Evolutionary conservation across 2,888 invertebrate genomes (phyloP).

Genomic region (Opisthograptis luteolata): DNA sequence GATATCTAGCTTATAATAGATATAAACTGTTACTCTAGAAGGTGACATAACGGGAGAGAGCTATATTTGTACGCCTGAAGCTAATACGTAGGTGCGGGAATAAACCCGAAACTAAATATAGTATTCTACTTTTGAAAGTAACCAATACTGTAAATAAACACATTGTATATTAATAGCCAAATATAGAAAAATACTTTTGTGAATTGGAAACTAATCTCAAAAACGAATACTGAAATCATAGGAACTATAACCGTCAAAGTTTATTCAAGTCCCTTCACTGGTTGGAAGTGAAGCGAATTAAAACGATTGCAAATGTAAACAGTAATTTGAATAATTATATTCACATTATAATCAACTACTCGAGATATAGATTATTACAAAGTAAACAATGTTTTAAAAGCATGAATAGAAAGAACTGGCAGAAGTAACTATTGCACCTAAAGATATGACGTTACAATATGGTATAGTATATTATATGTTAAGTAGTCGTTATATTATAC

Average conservation of each 20-base stretch:
- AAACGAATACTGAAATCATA: constrained; percentile 38
- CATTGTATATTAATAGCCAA: neutral
- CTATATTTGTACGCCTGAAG: constrained; percentile 66
- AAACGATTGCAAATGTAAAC: neutral
- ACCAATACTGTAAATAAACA: neutral
- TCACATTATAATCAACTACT: no score
- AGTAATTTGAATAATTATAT: neutral
- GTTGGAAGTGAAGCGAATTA: constrained; percentile 59
- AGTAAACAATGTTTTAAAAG: constrained; percentile 5
- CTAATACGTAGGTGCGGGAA: constrained; percentile 17
- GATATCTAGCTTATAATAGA: constrained; percentile 18
- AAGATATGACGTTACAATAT: constrained; percentile 56
- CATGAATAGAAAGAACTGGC: constrained; percentile 32
- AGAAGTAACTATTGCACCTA: constrained; percentile 44
- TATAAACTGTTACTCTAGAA: constrained; percentile 59
- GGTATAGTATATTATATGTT: no score
- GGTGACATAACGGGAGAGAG: constrained; percentile 63
- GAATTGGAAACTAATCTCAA: constrained; percentile 8
- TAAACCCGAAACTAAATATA: no score
- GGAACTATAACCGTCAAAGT: constrained; percentile 53
- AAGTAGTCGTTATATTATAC: constrained; percentile 53
- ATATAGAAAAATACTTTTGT: neutral
- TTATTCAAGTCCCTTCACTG: constrained; percentile 53
- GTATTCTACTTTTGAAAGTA: no score
- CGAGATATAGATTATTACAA: no score